A percentile compares a stretch with the other conserved stretches of the same genome.
phyloP scores from a whole-genome alignment of 1,140 invertebrate species.

The Ganaspis sp. region DNA sequence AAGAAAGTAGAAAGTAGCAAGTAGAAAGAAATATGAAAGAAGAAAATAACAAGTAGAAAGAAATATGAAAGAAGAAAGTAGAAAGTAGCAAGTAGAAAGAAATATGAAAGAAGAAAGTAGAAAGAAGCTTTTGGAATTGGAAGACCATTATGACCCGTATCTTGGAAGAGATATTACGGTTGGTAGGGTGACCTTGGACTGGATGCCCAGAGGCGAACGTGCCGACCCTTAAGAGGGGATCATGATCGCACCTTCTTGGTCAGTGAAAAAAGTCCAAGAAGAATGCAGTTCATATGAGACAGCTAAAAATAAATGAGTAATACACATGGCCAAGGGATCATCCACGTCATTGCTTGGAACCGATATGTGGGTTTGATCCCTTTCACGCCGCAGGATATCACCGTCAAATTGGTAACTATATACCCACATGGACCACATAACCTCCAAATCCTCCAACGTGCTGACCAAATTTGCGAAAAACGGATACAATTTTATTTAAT shows the following conservation, averaged over 20 bases:
- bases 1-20: no score
- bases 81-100: no score
- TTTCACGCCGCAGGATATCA: slow-evolving; percentile 45
- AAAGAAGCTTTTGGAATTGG: no score
- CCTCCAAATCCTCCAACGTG: not conserved
- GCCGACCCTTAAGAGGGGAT: slow-evolving; percentile 15
- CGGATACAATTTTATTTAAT: no score
- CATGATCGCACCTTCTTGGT: slow-evolving; percentile 47
- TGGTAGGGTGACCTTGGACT: not conserved
- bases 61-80: no score
- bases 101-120: no score
- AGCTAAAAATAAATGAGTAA: slow-evolving; percentile 36
- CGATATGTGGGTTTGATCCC: slow-evolving; percentile 34
- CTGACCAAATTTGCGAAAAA: no score
- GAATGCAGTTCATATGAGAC: slow-evolving; percentile 16
- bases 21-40: no score
- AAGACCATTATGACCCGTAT: not conserved
- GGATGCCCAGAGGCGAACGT: not conserved
- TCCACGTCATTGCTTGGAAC: slow-evolving; percentile 44
- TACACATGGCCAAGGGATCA: slow-evolving; percentile 32
- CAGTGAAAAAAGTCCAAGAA: slow-evolving; percentile 20
- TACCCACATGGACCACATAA: slow-evolving; percentile 31
- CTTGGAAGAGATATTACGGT: not conserved
- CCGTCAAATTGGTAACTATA: slow-evolving; percentile 47
- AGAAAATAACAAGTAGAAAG: no score